Base-by-base conservation (phyloP, 2,113 vertebrate genomes). In the Tragelaphus scriptus region DNA sequence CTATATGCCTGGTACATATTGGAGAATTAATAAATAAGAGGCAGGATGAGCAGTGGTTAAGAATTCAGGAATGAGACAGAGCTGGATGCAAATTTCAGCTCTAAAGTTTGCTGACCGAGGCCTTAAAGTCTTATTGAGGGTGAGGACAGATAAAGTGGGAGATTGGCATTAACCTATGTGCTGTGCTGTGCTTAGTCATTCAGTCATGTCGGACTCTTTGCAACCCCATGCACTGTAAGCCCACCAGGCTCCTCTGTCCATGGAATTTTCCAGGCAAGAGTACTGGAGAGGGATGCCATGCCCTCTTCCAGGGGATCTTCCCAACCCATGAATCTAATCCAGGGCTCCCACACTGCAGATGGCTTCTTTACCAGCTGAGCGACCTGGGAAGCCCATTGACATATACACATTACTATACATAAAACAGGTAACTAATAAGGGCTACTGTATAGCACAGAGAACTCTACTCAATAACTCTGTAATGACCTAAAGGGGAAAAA, bases 21-120 rank as follows among this genome's bases (percentile, higher is more conserved):
- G 44, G 32, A 28, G n/a, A 25, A 63, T 71, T 90, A 79, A 92
- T 32, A 90, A 97, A 94, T 19, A 81, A 97, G 80, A 95, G 16
- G 23, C 51, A 85, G 26, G 56, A 51, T 90, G 23, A 63, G 21
- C 11, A 84, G 44, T 79, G 49, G 56, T 75, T 80, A 96, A 71
- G 30, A 88, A 55, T 32, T 80, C 44, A 91, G 44, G 6, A 93
- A 91, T 96, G 40, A 96, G 44, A 75, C 6, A 80, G 65, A 91
- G 21, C 25, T 87, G 58, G 5, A 93, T 65, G 55, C 40, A 25
- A 90, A 84, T 71, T 26, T 82, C 32, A 84, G 40, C 6, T 80
- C 40, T 47, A 90, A 95, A 87, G 49, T 85, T 61, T 51, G 32
- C 19, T 85, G 13, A 82, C 32, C 7, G 85, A 47, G 15, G 25